Evolutionary conservation across 2,113 vertebrate species (phyloP).

Genomic region (Tautogolabrus adspersus): DNA sequence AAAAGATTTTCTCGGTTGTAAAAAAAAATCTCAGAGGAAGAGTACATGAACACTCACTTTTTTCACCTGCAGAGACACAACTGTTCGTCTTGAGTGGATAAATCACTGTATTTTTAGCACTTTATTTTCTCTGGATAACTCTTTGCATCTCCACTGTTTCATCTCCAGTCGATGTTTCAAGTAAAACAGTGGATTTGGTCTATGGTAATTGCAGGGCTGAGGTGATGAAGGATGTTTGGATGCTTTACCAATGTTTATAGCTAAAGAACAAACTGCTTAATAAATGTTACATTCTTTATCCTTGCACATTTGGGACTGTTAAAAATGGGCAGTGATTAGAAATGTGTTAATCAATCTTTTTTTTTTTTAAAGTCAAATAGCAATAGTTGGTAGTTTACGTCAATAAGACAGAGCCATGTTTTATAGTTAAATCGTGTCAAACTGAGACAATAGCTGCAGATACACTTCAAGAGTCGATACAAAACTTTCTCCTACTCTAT

Average conservation of each 20-base stretch:
- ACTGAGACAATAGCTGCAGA: constrained; percentile 4
- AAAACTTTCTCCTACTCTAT: not conserved
- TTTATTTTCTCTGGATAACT: constrained; percentile 34
- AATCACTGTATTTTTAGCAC: constrained; percentile 27
- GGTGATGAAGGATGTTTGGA: constrained; percentile 11
- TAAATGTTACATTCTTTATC: constrained; percentile 57
- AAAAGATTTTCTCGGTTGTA: constrained; percentile 12
- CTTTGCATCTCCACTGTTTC: constrained; percentile 18
- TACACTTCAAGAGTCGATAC: not conserved
- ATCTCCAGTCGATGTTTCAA: constrained; percentile 9
- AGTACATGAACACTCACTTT: constrained; percentile 48
- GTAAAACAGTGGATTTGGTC: constrained; percentile 16
- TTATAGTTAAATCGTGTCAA: not conserved
- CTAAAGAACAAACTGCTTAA: constrained; percentile 55
- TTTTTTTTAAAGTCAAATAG: not conserved
- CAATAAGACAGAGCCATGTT: constrained; percentile 28
- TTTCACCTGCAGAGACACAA: constrained; percentile 14
- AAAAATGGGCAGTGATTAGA: not conserved
- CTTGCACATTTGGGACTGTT: constrained; percentile 37
- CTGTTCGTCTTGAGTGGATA: constrained; percentile 13
- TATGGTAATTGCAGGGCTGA: not conserved
- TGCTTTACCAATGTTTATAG: constrained; percentile 36
- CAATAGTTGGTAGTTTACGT: not conserved
- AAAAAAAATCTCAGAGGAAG: constrained; percentile 19
- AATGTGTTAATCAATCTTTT: not conserved